Evolutionary conservation across 2,113 vertebrate genomes (phyloP), one percentile per base, ranked within the genome.

Genomic region (Rhineura floridana): DNA sequence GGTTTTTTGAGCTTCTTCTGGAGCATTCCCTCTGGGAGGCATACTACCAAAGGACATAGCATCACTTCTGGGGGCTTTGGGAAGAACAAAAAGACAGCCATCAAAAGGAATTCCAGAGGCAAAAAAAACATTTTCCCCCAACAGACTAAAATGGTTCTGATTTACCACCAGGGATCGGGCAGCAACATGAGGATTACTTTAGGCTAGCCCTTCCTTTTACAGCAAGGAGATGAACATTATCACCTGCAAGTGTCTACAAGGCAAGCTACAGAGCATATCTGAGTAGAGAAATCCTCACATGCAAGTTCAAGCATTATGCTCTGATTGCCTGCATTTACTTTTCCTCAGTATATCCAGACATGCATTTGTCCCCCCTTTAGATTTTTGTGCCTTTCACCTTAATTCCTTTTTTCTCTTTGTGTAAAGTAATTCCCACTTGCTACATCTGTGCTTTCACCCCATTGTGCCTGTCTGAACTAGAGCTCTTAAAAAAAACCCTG

Each of bases 351-450:
- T 1, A 28, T 2, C 88, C 1, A 0, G 33, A 85, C 4, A 5
- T 79, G 55, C 39, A 17, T 33, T 2, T 72, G 11, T 84, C 17
- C 63, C 48, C 1, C 86, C 59, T 36, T 30, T 19, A 15, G 3
- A 25, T 67, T 92, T 80, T 79, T 92, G 55, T 3, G 84, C 9
- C 55, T 44, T 82, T 36, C 4, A 59, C 8, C 52, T 82, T 82
- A 55, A 70, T 76, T 55, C 25, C 65, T 59, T 84, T 82, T 59
- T 85, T 0, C 42, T 1, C 30, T 50, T 77, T 76, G 10, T 0
- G 0, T 69, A 91, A 91, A 88, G 6, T 7, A 92, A 86, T 0
- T 0, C 28, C 83, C 83, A 36, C 69, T 48, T 59, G 63, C 33
- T 0, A 0, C 21, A 87, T 84, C 86, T 84, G 84, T 1, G 0